These are phyloP conservation scores for Acholoe squamosa DNA, from an alignment of 2,888 invertebrate genomes.

Conservation along the genomic window DNA sequence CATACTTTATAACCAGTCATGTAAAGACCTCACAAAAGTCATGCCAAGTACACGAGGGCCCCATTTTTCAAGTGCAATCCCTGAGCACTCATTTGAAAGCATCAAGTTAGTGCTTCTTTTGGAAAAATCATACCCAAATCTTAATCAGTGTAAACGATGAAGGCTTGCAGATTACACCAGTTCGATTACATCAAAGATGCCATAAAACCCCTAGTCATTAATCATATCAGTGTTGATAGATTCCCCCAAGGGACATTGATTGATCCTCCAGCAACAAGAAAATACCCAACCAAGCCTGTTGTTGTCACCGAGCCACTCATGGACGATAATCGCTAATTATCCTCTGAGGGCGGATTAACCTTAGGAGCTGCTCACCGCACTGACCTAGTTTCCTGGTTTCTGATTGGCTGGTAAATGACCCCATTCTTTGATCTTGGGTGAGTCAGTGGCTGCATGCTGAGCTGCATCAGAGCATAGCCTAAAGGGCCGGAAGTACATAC, in stretches of 20 bases:
- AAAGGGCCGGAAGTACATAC: background rate
- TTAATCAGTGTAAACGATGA: slow-evolving; percentile 1
- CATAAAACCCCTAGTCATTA: background rate
- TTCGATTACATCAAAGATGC: slow-evolving; percentile 12
- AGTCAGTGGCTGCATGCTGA: background rate
- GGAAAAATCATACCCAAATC: background rate
- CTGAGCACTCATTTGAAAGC: background rate
- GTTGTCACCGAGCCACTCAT: background rate
- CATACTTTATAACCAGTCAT: no score
- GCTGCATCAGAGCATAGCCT: background rate
- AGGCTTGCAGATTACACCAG: background rate
- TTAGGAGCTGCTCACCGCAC: background rate
- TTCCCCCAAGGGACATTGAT: slow-evolving; percentile 21
- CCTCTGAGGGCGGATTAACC: slow-evolving; percentile 12
- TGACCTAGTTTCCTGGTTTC: background rate
- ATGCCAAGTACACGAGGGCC: no score
- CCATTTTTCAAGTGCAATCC: no score
- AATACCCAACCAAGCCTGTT: background rate
- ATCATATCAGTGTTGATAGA: slow-evolving; percentile 23
- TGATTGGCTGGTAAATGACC: slow-evolving; percentile 2
- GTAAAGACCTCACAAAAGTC: no score
- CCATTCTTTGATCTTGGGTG: slow-evolving; percentile 12
- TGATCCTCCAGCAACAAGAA: slow-evolving; percentile 13
- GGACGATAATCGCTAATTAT: slow-evolving; percentile 28
- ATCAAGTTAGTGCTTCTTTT: background rate